Evolutionary conservation across 2,888 invertebrate genomes (phyloP).

Genomic region (Drosophila incognita): DNA sequence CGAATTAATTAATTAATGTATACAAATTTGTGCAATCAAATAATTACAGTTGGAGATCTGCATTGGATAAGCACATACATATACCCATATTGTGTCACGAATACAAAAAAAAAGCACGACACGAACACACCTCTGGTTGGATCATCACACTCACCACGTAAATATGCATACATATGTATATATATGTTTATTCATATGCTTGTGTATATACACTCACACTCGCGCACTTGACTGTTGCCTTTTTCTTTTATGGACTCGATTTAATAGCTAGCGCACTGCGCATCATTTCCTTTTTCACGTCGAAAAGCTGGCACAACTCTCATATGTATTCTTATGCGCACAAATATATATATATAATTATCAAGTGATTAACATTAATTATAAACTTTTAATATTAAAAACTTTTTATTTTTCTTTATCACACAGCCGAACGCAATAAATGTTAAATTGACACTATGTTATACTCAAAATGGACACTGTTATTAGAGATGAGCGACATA

Average conservation of each 20-base stretch:
- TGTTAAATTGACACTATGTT: constrained; percentile 43
- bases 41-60: background rate
- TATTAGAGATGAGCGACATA: constrained; percentile 21
- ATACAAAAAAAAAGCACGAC: constrained; percentile 49
- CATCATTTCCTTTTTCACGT: constrained; percentile 37
- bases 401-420: constrained; percentile 35
- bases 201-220: constrained; percentile 53
- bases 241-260: constrained; percentile 50
- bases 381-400: constrained; percentile 7
- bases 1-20: too few species aligned
- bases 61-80: constrained; percentile 2
- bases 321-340: constrained; percentile 8
- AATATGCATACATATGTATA: constrained; percentile 45
- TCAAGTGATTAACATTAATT: constrained; percentile 16
- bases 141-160: constrained; percentile 60
- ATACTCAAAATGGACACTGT: constrained; percentile 39
- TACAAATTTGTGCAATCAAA: background rate
- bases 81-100: constrained; percentile 44
- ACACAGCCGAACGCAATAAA: constrained; percentile 45
- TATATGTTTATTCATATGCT: constrained; percentile 48
- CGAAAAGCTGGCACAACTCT: constrained; percentile 3
- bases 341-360: constrained; percentile 5
- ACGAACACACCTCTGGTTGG: constrained; percentile 61
- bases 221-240: constrained; percentile 49
- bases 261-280: constrained; percentile 53